phyloP scores from a whole-genome alignment of 2,888 invertebrate species.

The Himalopsyche anomala region DNA sequence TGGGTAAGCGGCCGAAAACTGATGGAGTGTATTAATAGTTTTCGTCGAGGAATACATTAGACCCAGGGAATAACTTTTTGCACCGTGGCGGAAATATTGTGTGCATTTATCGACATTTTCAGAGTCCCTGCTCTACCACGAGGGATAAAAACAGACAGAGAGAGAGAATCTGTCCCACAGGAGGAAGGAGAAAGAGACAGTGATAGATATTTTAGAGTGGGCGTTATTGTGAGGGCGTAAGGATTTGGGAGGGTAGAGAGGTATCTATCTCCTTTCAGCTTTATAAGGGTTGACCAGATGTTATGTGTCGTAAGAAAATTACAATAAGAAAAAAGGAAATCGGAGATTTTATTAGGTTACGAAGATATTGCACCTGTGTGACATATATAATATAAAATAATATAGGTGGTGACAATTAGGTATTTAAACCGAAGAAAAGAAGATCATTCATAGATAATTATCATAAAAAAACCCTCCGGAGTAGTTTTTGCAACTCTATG shows the following conservation, averaged over 20 bases:
- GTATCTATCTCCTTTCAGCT: conserved; percentile 30
- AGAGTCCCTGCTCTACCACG: conserved; percentile 10
- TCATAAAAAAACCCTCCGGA: too few relatives aligned
- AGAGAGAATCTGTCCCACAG: not conserved
- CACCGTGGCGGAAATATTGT: too few relatives aligned
- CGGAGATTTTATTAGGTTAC: not conserved
- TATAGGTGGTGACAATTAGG: too few relatives aligned
- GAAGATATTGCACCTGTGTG: not conserved
- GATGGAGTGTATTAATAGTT: too few relatives aligned
- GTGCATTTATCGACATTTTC: not conserved
- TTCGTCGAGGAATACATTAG: too few relatives aligned
- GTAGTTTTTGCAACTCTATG: too few relatives aligned
- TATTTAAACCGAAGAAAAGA: too few relatives aligned
- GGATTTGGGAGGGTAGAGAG: conserved; percentile 10
- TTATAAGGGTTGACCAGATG: conserved; percentile 22
- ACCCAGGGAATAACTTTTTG: too few relatives aligned
- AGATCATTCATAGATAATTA: too few relatives aligned
- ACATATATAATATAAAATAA: too few relatives aligned
- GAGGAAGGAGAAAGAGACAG: conserved; percentile 1
- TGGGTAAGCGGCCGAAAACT: too few relatives aligned
- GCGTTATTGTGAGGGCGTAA: conserved; percentile 30
- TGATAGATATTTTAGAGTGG: conserved; percentile 8
- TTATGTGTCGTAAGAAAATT: conserved; percentile 3
- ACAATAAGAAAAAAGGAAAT: conserved; percentile 19
- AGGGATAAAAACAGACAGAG: conserved; percentile 14